phyloP scores from a whole-genome alignment of 2,797 vertebrate species.

The Malacoraja senta region DNA sequence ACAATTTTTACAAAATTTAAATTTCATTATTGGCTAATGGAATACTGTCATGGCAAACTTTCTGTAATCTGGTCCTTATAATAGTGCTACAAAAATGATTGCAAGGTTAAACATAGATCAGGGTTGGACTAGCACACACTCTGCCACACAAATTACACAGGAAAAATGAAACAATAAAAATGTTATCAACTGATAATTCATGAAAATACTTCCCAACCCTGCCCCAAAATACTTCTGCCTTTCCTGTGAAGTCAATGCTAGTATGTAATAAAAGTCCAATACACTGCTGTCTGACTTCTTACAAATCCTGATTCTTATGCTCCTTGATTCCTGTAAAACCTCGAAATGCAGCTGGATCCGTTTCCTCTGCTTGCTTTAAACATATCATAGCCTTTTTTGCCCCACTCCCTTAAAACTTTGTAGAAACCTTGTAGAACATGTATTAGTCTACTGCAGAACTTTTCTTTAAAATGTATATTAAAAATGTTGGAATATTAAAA shows the following conservation, averaged over 20 bases:
- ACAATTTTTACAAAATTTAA: not conserved
- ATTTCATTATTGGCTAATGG: not conserved
- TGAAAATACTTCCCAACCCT: not conserved
- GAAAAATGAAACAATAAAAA: not conserved
- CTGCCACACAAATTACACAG: not conserved
- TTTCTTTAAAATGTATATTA: too few species aligned
- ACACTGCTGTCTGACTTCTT: too few species aligned
- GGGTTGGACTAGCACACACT: not conserved
- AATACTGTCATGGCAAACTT: not conserved
- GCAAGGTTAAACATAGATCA: not conserved
- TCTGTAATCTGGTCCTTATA: not conserved
- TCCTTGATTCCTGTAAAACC: too few species aligned
- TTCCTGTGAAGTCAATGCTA: not conserved
- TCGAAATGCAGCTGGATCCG: too few species aligned
- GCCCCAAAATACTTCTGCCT: not conserved
- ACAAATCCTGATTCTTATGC: too few species aligned
- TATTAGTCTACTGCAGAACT: too few species aligned
- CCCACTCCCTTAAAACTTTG: too few species aligned
- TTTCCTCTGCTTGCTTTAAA: too few species aligned
- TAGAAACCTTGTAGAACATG: too few species aligned
- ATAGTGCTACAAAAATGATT: not conserved
- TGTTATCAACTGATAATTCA: not conserved
- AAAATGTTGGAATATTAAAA: too few species aligned
- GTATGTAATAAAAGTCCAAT: not conserved
- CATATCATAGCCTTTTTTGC: too few species aligned